Evolutionary conservation across 2,888 invertebrate genomes (phyloP).

Genomic region (Apamea sordens): DNA sequence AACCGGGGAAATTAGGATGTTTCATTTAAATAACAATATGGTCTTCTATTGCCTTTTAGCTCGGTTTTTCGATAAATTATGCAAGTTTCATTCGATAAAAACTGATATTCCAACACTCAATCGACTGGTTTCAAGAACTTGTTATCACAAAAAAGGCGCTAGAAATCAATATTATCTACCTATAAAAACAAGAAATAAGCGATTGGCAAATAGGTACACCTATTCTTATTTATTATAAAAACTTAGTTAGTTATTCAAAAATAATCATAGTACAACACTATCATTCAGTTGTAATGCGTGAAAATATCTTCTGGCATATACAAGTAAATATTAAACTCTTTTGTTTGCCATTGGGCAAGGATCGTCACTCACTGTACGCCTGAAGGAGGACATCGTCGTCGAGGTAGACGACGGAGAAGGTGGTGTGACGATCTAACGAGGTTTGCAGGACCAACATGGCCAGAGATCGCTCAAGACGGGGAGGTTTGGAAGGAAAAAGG

Average conservation of each 20-base stretch:
- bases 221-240: not conserved
- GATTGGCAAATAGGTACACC: not conserved
- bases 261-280: too few species aligned
- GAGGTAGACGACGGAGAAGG: not conserved
- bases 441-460: not conserved
- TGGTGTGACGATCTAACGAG: not conserved
- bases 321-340: not conserved
- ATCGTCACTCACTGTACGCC: not conserved
- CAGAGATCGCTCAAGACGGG: not conserved
- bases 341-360: not conserved
- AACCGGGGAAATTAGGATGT: not conserved
- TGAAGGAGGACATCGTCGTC: not conserved
- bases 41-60: not conserved
- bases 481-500: not conserved
- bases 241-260: not conserved
- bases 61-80: not conserved
- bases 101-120: conserved; percentile 12
- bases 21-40: not conserved
- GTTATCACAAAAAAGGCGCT: conserved; percentile 19
- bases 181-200: conserved; percentile 9
- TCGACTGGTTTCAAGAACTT: conserved; percentile 25
- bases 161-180: not conserved
- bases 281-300: not conserved
- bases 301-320: not conserved
- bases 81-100: conserved; percentile 17